phyloP scores from a whole-genome alignment of 2,113 vertebrate genomes.

The Bettongia penicillata region DNA sequence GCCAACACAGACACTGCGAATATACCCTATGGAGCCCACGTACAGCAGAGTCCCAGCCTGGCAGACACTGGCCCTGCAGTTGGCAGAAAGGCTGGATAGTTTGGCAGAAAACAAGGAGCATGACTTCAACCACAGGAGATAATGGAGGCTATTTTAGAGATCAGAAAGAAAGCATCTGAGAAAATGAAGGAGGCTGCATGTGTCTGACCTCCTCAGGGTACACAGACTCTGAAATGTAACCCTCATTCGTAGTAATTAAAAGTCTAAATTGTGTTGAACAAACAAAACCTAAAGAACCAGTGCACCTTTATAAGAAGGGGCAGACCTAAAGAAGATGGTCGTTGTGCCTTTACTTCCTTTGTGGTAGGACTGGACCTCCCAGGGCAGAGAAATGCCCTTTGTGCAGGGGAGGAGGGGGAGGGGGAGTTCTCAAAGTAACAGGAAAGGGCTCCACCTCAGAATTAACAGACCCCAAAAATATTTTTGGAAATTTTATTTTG shows the following conservation, averaged over 20 bases:
- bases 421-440: background rate
- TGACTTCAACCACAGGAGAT: too few species aligned
- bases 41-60: background rate
- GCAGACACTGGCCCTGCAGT: too few species aligned
- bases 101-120: background rate
- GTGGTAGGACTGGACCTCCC: background rate
- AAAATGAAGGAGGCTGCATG: background rate
- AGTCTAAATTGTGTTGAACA: background rate
- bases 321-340: background rate
- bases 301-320: background rate
- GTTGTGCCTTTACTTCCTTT: background rate
- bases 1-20: background rate
- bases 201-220: background rate
- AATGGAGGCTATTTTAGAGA: background rate
- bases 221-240: background rate
- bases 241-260: background rate
- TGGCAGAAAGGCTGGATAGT: background rate
- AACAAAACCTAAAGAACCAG: background rate
- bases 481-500: background rate
- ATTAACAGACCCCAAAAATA: background rate
- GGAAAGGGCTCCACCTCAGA: background rate
- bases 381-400: background rate
- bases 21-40: background rate
- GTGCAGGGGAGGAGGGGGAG: background rate
- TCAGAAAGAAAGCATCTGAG: background rate